These are phyloP conservation scores for Dasyprocta punctata DNA, from an alignment of 2,113 vertebrate genomes.

Conservation along the genomic window DNA sequence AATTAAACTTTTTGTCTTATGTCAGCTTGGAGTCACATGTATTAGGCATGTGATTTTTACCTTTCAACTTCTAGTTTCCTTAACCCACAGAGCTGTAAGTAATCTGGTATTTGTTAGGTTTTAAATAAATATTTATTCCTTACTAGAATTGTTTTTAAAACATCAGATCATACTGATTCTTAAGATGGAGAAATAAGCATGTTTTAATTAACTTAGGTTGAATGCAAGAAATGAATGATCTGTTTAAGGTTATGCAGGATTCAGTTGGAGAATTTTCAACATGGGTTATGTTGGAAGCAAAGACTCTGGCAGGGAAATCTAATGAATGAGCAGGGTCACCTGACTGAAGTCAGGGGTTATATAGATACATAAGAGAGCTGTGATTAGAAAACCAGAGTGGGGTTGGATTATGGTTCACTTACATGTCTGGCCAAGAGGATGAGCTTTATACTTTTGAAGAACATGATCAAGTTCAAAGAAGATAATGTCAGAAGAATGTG, in stretches of 20 bases:
- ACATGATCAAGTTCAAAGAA: background rate
- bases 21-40: background rate
- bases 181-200: background rate
- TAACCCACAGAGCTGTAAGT: background rate
- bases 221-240: background rate
- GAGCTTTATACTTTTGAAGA: background rate
- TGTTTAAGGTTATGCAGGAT: background rate
- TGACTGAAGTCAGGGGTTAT: background rate
- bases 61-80: background rate
- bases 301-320: background rate
- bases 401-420: background rate
- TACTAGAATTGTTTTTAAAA: constrained; percentile 7
- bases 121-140: background rate
- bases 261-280: background rate
- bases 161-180: background rate
- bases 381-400: background rate
- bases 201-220: background rate
- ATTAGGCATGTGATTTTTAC: background rate
- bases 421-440: background rate
- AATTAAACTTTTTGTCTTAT: background rate
- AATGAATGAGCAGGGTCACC: background rate
- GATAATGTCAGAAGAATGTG: background rate
- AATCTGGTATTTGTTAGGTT: background rate
- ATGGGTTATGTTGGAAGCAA: background rate
- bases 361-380: background rate